Percentiles rank a stretch among this genome's conserved stretches.
These are phyloP conservation scores for Vollenhovia emeryi DNA, from an alignment of 1,140 invertebrate species.

Conservation along the genomic window DNA sequence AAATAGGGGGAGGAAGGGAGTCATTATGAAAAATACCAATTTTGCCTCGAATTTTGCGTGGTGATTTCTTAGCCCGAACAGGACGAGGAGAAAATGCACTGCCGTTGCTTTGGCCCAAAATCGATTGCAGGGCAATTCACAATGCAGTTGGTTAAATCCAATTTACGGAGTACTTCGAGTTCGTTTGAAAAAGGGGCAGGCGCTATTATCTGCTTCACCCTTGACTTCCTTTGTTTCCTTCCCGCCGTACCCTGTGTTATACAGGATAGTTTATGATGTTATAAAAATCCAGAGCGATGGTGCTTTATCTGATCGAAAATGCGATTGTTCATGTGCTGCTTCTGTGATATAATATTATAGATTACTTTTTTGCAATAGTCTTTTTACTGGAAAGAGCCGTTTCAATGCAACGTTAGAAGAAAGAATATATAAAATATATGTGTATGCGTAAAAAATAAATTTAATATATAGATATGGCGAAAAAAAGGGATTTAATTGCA, in stretches of 20 bases:
- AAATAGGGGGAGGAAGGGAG: neutral
- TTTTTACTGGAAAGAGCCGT: neutral
- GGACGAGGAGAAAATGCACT: slow-evolving; percentile 4
- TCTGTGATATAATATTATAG: neutral
- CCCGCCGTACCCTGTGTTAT: neutral
- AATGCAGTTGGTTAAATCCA: slow-evolving; percentile 56
- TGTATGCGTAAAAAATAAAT: neutral
- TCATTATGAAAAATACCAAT: slow-evolving; percentile 1
- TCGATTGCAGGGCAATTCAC: slow-evolving; percentile 49
- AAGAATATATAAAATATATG: neutral
- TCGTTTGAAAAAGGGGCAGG: slow-evolving; percentile 45
- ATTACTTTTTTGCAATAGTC: neutral
- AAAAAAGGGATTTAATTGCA: slow-evolving; percentile 16
- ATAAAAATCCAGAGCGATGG: slow-evolving; percentile 16
- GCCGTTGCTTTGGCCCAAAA: slow-evolving; percentile 41
- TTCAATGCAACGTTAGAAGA: neutral
- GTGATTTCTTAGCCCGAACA: neutral
- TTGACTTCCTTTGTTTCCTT: slow-evolving; percentile 49
- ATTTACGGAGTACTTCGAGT: slow-evolving; percentile 45
- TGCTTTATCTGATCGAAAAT: neutral
- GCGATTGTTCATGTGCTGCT: neutral
- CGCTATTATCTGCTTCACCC: slow-evolving; percentile 27
- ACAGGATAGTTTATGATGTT: slow-evolving; percentile 40
- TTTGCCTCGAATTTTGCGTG: neutral
- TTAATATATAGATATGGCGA: neutral